phyloP scores from a whole-genome alignment of 2,113 vertebrate genomes.

The Callionymus lyra region DNA sequence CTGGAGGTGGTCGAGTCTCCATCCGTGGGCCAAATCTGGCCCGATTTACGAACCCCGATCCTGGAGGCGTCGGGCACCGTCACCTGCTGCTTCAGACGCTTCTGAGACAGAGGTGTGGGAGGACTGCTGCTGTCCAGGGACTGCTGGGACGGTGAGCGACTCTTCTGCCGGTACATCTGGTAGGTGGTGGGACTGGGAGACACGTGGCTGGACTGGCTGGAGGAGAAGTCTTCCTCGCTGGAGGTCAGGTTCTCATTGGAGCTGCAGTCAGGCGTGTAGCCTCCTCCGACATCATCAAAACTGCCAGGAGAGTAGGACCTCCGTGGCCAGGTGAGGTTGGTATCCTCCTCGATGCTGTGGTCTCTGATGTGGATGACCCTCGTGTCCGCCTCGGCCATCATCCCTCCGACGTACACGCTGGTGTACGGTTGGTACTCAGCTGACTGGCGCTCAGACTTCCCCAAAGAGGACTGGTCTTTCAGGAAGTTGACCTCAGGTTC shows the following conservation, averaged over 20 bases:
- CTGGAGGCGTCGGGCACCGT: slow-evolving; percentile 75
- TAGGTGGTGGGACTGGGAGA: slow-evolving; percentile 88
- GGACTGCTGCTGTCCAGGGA: slow-evolving; percentile 94
- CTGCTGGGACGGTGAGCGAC: slow-evolving; percentile 89
- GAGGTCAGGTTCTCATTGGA: slow-evolving; percentile 97
- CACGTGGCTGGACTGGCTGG: slow-evolving; percentile 87
- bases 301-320: slow-evolving; percentile 85
- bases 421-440: slow-evolving; percentile 84
- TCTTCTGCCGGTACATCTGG: slow-evolving; percentile 79
- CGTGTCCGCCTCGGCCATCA: slow-evolving; percentile 63
- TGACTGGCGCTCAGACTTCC: slow-evolving; percentile 60
- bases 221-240: slow-evolving; percentile 97
- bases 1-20: slow-evolving; percentile 71
- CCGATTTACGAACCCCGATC: slow-evolving; percentile 74
- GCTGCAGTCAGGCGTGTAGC: slow-evolving; percentile 96
- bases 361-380: slow-evolving; percentile 66
- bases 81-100: slow-evolving; percentile 76
- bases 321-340: slow-evolving; percentile 86
- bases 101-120: slow-evolving; percentile 85
- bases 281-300: slow-evolving; percentile 85
- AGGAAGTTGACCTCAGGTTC: slow-evolving; percentile 77
- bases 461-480: slow-evolving; percentile 55
- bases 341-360: slow-evolving; percentile 71
- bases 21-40: slow-evolving; percentile 86
- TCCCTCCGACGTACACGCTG: slow-evolving; percentile 75